These are phyloP conservation scores for Hiodon tergisus DNA, from an alignment of 2,113 vertebrate species.

Conservation along the genomic window DNA sequence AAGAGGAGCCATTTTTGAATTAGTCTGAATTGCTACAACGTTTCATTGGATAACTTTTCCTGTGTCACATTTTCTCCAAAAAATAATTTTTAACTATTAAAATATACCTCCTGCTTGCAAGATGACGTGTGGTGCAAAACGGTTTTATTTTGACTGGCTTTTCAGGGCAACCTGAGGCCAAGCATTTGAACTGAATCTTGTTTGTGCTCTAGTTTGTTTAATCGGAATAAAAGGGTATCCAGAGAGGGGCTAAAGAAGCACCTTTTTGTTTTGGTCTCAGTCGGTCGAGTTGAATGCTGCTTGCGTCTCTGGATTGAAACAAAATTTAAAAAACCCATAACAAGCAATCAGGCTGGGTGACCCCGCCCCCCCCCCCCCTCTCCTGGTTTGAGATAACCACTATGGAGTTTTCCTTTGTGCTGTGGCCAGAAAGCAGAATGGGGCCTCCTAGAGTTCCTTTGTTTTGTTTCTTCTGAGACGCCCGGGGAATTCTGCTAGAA, in stretches of 20 bases:
- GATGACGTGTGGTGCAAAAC: not conserved
- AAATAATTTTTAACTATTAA: conserved; percentile 15
- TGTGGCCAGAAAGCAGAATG: not conserved
- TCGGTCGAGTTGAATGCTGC: not conserved
- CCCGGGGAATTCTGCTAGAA: not conserved
- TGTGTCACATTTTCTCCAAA: conserved; percentile 60
- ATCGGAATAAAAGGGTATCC: no score
- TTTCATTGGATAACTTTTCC: conserved; percentile 73
- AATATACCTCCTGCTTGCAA: not conserved
- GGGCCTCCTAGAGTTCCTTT: not conserved
- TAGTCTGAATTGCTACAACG: conserved; percentile 40
- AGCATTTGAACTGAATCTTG: no score
- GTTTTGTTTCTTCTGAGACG: not conserved
- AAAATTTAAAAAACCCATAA: not conserved
- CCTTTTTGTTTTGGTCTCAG: no score
- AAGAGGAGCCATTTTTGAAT: conserved; percentile 8
- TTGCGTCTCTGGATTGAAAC: not conserved
- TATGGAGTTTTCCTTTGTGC: not conserved
- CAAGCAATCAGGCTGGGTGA: not conserved
- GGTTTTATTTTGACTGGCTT: no score
- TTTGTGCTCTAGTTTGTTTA: no score
- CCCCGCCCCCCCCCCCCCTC: no score
- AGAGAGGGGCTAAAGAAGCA: not conserved
- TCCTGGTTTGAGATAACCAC: no score
- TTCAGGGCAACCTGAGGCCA: no score